phyloP scores from a whole-genome alignment of 2,888 invertebrate species.

The Chymomyza fuscimana region DNA sequence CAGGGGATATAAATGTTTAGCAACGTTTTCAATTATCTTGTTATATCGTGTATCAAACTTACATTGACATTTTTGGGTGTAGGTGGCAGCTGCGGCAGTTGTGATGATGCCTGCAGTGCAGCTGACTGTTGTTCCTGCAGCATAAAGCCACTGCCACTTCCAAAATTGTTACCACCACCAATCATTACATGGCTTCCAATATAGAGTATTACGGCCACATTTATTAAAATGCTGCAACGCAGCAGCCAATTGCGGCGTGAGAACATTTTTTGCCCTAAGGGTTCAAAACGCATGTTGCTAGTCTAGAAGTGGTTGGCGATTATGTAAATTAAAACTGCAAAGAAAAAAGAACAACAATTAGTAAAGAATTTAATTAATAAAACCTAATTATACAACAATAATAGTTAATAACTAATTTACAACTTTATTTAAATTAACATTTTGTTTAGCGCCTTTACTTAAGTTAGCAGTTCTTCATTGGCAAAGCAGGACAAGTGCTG shows the following conservation, averaged over 20 bases:
- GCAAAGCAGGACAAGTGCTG: not conserved
- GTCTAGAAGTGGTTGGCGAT: constrained; percentile 9
- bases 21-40: too few relatives aligned
- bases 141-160: constrained; percentile 74
- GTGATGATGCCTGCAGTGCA: constrained; percentile 50
- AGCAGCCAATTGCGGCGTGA: constrained; percentile 86
- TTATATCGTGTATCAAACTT: constrained; percentile 10
- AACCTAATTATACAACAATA: not conserved
- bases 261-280: constrained; percentile 79
- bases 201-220: constrained; percentile 86
- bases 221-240: constrained; percentile 87
- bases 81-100: constrained; percentile 47
- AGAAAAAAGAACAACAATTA: not conserved
- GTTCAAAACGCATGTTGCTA: constrained; percentile 74
- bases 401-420: not conserved
- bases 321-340: constrained; percentile 26
- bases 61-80: constrained; percentile 63
- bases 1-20: not conserved
- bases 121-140: constrained; percentile 76
- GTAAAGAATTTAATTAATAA: not conserved
- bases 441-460: not conserved
- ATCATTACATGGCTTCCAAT: constrained; percentile 85
- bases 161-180: constrained; percentile 78
- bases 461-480: not conserved
- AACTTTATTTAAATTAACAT: not conserved